Conservation (phyloP, 2,888 invertebrate genomes). For the Onchidella celtica region DNA sequence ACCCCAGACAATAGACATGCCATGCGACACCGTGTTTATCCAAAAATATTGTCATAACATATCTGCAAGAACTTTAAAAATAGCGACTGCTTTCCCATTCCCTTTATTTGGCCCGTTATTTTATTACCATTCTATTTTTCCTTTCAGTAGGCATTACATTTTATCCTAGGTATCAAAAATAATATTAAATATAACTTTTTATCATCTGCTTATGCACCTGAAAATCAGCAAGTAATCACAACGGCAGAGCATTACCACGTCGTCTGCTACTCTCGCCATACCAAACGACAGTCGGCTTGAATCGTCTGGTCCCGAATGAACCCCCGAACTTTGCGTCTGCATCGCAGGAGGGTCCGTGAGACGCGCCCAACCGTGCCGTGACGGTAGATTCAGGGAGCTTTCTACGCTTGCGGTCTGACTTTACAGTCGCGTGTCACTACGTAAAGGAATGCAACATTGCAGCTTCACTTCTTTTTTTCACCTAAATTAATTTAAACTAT, state of each 20-base stretch:
- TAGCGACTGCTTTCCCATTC: too few relatives aligned
- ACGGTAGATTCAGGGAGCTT: constrained; percentile 8
- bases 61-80: too few relatives aligned
- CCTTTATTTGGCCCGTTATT: too few relatives aligned
- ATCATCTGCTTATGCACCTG: too few relatives aligned
- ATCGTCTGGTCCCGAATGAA: not conserved
- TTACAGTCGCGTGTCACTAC: not conserved
- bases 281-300: constrained; percentile 12
- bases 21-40: too few relatives aligned
- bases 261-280: not conserved
- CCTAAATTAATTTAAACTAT: too few relatives aligned
- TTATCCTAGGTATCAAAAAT: too few relatives aligned
- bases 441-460: not conserved
- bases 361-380: not conserved
- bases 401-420: not conserved
- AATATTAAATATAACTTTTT: too few relatives aligned
- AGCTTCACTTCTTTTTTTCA: not conserved
- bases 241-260: not conserved
- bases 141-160: too few relatives aligned
- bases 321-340: constrained; percentile 18
- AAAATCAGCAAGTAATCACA: not conserved
- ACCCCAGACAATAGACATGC: too few relatives aligned
- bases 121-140: too few relatives aligned
- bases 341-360: not conserved
- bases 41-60: too few relatives aligned